Base-by-base conservation (phyloP, 2,113 vertebrate genomes). In the Corythornis vintsioides region DNA sequence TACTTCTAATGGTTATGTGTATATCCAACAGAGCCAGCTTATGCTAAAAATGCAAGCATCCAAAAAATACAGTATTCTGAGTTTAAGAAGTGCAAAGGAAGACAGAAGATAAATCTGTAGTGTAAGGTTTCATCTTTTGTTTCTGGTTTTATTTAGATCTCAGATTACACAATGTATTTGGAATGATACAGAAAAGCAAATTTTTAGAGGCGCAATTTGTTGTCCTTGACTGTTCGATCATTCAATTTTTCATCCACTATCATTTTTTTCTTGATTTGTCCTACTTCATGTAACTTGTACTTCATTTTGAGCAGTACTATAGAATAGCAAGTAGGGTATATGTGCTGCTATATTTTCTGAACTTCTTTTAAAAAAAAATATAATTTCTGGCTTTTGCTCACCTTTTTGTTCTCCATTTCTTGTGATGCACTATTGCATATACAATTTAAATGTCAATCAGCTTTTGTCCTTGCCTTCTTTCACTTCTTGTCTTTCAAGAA, bases 381-480 rank as follows among this genome's bases (percentile, higher is more conserved):
- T 69, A 1, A 73, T 76, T 83, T 88, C 38, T 90, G 55, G 16
- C 18, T 93, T 90, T 60, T 52, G 10, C 10, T 89, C 48, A 66
- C 47, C 31, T 85, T 85, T 84, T 88, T 45, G 13, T 84, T 89
- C 33, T 86, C 26, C 7, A 6, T 73, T 76, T 94, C 60, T 85
- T 90, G 33, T 2, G 5, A 55, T 50, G 16, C 2, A 21, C 42
- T 77, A 33, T 77, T 66, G 33, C 40, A 92, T 92, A 88, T 90
- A 78, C 15, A 28, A 67, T 82, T 86, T 83, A 89, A 86, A 83
- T 3, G 6, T 73, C 77, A 86, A 28, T 81, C 90, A 81, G 12
- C 42, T 87, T 93, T 86, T 89, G 81, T 80, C 86, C 63, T 83
- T 94, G n/a, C 57, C 42, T 56, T 69, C 31, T 89, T 79, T 57